phyloP scores from a whole-genome alignment of 2,888 invertebrate species.

The Lomographa bimaculata region DNA sequence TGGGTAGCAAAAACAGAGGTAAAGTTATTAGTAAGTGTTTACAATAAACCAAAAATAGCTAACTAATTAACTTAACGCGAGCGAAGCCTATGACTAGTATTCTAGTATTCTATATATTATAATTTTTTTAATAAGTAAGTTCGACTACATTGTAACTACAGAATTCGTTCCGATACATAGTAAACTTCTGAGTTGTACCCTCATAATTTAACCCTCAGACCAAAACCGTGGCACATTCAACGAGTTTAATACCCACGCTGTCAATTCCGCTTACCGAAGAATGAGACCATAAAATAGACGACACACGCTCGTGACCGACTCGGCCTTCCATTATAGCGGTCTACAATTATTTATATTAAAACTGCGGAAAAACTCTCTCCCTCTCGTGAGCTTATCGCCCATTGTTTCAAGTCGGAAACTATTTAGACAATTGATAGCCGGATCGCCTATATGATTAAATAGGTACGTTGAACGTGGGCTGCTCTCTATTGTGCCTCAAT shows the following conservation, averaged over 20 bases:
- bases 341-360: slow-evolving; percentile 66
- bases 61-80: no score
- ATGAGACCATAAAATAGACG: slow-evolving; percentile 49
- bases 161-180: no score
- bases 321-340: slow-evolving; percentile 60
- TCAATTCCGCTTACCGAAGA: slow-evolving; percentile 44
- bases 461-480: slow-evolving; percentile 60
- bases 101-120: no score
- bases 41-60: no score
- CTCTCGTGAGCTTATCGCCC: slow-evolving; percentile 47
- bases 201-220: slow-evolving; percentile 23
- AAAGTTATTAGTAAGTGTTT: no score
- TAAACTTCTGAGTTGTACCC: slow-evolving; percentile 3
- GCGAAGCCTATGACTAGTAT: no score
- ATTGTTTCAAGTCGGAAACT: slow-evolving; percentile 58
- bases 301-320: slow-evolving; percentile 60
- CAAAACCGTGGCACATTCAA: slow-evolving; percentile 24
- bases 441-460: slow-evolving; percentile 43
- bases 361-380: slow-evolving; percentile 67
- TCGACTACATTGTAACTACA: no score
- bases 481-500: slow-evolving; percentile 65
- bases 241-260: slow-evolving; percentile 32
- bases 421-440: slow-evolving; percentile 60
- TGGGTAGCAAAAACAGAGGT: no score
- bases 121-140: no score